A percentile compares a stretch with the other conserved stretches of the same genome.
Conservation (phyloP, 2,888 invertebrate genomes). For the Entomobrya proxima region DNA sequence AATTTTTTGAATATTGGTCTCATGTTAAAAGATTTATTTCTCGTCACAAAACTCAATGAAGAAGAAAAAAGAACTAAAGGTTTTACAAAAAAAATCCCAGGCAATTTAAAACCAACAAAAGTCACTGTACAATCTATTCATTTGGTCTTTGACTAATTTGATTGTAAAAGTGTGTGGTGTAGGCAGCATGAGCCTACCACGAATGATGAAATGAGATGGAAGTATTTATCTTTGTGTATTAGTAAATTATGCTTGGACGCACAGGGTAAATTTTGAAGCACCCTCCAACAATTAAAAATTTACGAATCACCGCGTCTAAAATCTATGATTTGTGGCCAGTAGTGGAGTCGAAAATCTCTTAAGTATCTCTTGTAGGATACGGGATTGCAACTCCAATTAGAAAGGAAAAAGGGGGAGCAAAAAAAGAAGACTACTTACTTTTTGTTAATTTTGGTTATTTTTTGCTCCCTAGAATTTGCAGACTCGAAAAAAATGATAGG, state of each 20-base stretch:
- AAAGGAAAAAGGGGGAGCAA: background rate
- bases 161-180: background rate
- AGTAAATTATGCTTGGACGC: background rate
- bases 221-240: background rate
- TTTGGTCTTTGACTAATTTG: slow-evolving; percentile 6
- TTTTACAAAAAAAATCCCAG: background rate
- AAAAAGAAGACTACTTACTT: too few relatives aligned
- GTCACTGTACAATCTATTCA: background rate
- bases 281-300: slow-evolving; percentile 29
- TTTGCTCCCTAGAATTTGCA: too few relatives aligned
- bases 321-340: background rate
- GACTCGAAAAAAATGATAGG: too few relatives aligned
- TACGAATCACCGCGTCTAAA: slow-evolving; percentile 1
- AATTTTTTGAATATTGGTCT: too few relatives aligned
- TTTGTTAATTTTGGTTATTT: too few relatives aligned
- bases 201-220: slow-evolving; percentile 20
- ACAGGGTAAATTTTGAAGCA: background rate
- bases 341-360: background rate
- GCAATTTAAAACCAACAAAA: background rate
- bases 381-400: too few relatives aligned
- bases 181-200: background rate
- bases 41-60: background rate
- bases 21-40: slow-evolving; percentile 1
- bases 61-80: background rate
- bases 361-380: background rate